These are phyloP conservation scores for Loris lydekkerianus DNA, from an alignment of 2,797 vertebrate species.

Conservation along the genomic window DNA sequence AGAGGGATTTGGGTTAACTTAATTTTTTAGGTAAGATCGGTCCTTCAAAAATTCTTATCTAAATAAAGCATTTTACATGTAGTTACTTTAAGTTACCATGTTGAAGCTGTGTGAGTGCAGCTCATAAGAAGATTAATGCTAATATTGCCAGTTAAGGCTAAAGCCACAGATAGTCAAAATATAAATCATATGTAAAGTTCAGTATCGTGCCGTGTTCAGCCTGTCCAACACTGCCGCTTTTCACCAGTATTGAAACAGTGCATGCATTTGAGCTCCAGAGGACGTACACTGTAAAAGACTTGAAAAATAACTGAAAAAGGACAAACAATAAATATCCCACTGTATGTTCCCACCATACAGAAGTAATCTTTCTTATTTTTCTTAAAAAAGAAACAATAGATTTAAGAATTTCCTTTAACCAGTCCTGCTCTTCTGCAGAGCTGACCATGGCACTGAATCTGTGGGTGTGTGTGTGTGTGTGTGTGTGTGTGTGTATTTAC, in stretches of 20 bases:
- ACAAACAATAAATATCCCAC: not conserved
- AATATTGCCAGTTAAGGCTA: not conserved
- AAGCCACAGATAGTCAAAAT: not conserved
- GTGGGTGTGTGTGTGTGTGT: not conserved
- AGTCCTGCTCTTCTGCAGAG: too few relatives aligned
- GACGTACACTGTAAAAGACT: not conserved
- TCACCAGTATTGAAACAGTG: not conserved
- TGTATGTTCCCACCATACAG: not conserved
- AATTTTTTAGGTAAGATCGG: not conserved
- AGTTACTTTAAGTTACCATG: not conserved
- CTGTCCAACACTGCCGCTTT: fast-evolving
- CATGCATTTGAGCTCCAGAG: not conserved
- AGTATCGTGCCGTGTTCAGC: fast-evolving
- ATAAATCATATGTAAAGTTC: fast-evolving
- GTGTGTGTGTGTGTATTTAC: not conserved
- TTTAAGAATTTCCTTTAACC: not conserved
- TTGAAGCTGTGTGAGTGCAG: not conserved
- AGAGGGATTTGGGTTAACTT: slow-evolving; percentile 15
- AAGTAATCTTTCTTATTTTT: not conserved
- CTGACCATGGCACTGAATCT: fast-evolving
- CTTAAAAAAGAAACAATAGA: not conserved
- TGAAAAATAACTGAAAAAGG: not conserved
- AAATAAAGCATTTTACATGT: not conserved
- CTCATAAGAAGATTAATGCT: not conserved
- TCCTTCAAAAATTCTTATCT: not conserved